These are phyloP conservation scores for Fundulus diaphanus DNA, from an alignment of 2,797 vertebrate genomes.

Conservation along the genomic window DNA sequence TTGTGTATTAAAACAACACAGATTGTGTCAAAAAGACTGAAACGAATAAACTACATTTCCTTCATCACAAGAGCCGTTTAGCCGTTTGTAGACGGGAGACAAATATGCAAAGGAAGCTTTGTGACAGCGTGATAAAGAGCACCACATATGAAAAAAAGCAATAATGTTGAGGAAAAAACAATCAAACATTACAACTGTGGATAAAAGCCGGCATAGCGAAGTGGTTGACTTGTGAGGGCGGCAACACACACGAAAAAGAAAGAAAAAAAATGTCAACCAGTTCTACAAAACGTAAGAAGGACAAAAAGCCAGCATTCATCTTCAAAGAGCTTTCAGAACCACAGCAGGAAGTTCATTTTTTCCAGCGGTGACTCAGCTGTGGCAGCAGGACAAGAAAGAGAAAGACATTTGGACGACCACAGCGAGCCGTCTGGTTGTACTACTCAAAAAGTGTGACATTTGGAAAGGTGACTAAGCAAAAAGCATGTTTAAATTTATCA, in stretches of 20 bases:
- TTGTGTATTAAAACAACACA: neutral
- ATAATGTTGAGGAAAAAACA: neutral
- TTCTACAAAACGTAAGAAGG: constrained; percentile 24
- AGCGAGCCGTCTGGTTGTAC: constrained; percentile 23
- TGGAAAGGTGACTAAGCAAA: neutral
- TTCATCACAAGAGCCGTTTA: neutral
- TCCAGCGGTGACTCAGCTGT: constrained; percentile 71
- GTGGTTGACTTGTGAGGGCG: neutral
- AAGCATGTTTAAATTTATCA: neutral
- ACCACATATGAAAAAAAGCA: neutral
- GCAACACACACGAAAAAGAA: neutral
- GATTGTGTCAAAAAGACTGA: neutral
- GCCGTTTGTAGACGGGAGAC: neutral
- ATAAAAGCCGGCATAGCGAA: neutral
- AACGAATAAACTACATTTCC: neutral
- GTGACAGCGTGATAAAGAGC: neutral
- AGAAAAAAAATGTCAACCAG: neutral
- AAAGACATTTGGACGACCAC: constrained; percentile 28
- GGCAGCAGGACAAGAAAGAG: constrained; percentile 30
- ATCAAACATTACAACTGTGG: neutral
- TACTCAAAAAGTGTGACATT: neutral
- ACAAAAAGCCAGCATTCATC: constrained; percentile 30
- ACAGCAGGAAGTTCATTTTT: constrained; percentile 68
- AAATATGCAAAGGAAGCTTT: neutral
- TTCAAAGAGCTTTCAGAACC: constrained; percentile 52